These are phyloP conservation scores for Cydia fagiglandana DNA, from an alignment of 1,140 invertebrate genomes.

Conservation along the genomic window DNA sequence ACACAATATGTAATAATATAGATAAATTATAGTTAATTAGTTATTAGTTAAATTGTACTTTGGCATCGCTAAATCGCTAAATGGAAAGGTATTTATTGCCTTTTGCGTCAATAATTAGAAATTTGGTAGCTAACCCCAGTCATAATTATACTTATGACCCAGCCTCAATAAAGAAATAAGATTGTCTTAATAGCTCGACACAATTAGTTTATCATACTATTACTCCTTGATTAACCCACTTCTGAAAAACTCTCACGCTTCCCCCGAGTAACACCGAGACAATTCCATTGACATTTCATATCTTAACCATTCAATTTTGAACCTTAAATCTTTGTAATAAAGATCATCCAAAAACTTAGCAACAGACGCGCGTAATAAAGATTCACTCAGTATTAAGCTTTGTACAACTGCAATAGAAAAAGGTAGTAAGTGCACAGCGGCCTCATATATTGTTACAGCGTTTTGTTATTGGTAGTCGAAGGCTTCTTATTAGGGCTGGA, in stretches of 20 bases:
- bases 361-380: not conserved
- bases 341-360: not conserved
- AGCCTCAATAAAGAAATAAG: not conserved
- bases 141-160: constrained; percentile 1
- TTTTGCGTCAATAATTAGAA: no score
- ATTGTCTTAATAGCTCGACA: not conserved
- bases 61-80: no score
- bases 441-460: not conserved
- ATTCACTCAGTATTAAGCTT: constrained; percentile 9
- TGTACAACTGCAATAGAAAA: not conserved
- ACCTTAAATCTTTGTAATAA: not conserved
- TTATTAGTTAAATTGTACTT: no score
- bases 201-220: not conserved
- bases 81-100: no score
- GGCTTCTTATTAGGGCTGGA: constrained; percentile 8
- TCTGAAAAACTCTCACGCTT: not conserved
- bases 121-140: not conserved
- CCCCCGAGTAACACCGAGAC: not conserved
- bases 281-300: not conserved
- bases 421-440: not conserved
- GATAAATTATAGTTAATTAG: no score
- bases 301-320: not conserved
- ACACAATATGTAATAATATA: no score
- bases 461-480: not conserved
- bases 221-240: not conserved